Conservation (phyloP, 1,140 invertebrate species). For the Hypsibius dujardini region DNA sequence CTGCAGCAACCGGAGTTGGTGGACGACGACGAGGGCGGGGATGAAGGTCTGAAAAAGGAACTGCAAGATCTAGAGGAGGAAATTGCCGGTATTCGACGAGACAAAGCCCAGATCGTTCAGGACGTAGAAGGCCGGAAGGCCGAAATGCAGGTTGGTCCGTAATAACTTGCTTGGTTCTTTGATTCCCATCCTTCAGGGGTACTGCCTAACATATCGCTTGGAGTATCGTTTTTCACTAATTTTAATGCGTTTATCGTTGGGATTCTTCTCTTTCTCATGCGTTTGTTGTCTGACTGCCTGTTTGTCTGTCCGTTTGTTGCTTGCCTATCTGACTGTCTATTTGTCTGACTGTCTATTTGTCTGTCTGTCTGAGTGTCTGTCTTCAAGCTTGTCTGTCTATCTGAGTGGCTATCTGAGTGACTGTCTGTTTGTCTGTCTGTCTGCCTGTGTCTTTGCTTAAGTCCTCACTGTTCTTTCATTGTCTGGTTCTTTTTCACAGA, state of each 20-base stretch:
- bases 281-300: no score
- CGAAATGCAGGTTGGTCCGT: neutral
- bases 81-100: conserved; percentile 27
- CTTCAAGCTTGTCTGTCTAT: no score
- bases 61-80: conserved; percentile 26
- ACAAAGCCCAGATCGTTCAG: conserved; percentile 10
- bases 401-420: no score
- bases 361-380: no score
- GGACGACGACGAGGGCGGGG: conserved; percentile 16
- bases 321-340: no score
- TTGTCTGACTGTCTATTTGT: no score
- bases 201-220: no score
- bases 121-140: conserved; percentile 6
- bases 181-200: no score
- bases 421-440: neutral
- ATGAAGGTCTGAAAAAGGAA: conserved; percentile 25
- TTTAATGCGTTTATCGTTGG: no score
- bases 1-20: conserved; percentile 30
- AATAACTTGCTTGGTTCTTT: neutral
- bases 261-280: no score
- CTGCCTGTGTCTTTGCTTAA: neutral
- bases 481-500: conserved; percentile 16
- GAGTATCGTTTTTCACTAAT: no score
- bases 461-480: neutral
- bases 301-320: no score